These are phyloP conservation scores for Tipula lateralis DNA, from an alignment of 2,888 invertebrate species.

Conservation along the genomic window DNA sequence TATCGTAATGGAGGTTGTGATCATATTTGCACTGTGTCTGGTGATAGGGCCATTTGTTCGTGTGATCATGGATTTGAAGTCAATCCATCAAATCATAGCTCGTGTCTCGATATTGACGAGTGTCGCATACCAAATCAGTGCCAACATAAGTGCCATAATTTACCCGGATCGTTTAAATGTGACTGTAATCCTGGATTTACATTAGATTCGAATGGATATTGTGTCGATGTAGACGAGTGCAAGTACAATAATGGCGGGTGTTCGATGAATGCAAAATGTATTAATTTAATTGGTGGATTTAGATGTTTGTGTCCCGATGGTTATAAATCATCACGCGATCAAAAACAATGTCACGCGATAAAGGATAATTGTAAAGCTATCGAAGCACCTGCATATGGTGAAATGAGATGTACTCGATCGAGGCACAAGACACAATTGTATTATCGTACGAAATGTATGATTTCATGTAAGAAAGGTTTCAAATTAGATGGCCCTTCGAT, in stretches of 20 bases:
- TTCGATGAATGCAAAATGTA: constrained; percentile 42
- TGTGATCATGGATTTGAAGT: constrained; percentile 50
- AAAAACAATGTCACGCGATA: constrained; percentile 38
- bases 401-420: constrained; percentile 45
- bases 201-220: constrained; percentile 50
- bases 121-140: constrained; percentile 47
- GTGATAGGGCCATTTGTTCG: constrained; percentile 38
- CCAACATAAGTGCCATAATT: constrained; percentile 51
- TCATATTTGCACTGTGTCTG: constrained; percentile 44
- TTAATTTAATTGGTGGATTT: constrained; percentile 51
- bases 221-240: constrained; percentile 57
- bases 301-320: constrained; percentile 52
- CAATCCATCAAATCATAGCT: constrained; percentile 36
- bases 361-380: constrained; percentile 44
- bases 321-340: constrained; percentile 41
- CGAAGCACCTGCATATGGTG: constrained; percentile 43
- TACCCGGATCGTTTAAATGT: constrained; percentile 54
- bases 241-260: constrained; percentile 46
- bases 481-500: constrained; percentile 52
- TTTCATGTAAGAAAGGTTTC: constrained; percentile 50
- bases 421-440: constrained; percentile 45
- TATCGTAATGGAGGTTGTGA: constrained; percentile 55
- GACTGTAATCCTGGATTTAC: constrained; percentile 56
- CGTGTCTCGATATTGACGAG: constrained; percentile 48
- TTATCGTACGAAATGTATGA: constrained; percentile 46